Base-by-base conservation (phyloP, 1,140 invertebrate genomes). In the Drosophila triauraria region DNA sequence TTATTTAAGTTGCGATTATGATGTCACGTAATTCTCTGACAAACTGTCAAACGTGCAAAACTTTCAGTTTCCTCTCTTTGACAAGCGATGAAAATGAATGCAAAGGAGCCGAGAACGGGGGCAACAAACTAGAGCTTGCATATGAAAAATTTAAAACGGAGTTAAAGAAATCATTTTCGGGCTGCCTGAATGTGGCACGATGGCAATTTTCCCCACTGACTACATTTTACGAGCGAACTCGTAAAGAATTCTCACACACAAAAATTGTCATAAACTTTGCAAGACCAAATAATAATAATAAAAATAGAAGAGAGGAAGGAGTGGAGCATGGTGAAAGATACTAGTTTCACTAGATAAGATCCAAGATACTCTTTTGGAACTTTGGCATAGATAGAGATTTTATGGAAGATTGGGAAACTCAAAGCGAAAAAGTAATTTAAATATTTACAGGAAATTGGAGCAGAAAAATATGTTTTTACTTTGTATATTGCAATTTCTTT, bases 41-140 rank as follows among this genome's bases (percentile, higher is more conserved):
- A 84, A 88, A 88, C 84, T 78, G 64, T 43, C 59, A 63, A 78
- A 87, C 84, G 84, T 87, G 81, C 72, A 42, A 63, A 72, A 77
- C 72, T 57, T 67, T 63, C 58, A 47, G 57, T 84, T 75, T 59
- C 43, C 30, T 23, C 40, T 23, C 40, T 42, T n/a, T 25, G 67
- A 40, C 38, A 53, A 44, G 20, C 17, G 25, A 10, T n/a, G 12
- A 25, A 48, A 71, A 48, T 17, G 20, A 40, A 17, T 25, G 9
- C 20, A 38, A n/a, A 59, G 27, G 54, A 60, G 17, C 35, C n/a
- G 27, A n/a, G n/a, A 47, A 12, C 27, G 12, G 9, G 32, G 32
- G 23, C 42, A 30, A 8, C 8, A 15, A 71, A 57, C 58, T 53
- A 56, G 46, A 71, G 44, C 43, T 48, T 44, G n/a, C 15, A 63